A percentile compares a stretch with the other conserved stretches of the same genome.
Conservation (phyloP, 2,113 vertebrate species). For the Oncorhynchus keta region DNA sequence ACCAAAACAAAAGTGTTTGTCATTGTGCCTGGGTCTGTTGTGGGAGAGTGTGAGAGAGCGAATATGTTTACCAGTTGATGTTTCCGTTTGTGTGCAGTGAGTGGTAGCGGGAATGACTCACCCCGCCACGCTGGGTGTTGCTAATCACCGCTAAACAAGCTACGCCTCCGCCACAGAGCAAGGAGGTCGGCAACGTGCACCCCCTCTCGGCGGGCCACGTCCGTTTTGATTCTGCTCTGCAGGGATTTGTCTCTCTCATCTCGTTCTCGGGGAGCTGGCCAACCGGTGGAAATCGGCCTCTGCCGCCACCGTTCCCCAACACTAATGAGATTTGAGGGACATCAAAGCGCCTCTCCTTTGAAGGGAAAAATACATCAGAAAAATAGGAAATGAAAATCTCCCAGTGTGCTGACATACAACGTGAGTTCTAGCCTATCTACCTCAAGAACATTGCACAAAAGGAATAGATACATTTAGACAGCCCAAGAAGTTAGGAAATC, state of each 20-base stretch:
- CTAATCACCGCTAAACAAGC: constrained; percentile 56
- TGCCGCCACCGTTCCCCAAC: constrained; percentile 41
- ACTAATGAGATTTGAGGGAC: constrained; percentile 79
- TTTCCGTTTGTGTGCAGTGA: neutral
- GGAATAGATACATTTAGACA: constrained; percentile 15
- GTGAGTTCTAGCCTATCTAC: constrained; percentile 49
- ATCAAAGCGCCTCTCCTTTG: constrained; percentile 72
- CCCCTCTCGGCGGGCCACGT: constrained; percentile 34
- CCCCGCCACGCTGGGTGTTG: constrained; percentile 24
- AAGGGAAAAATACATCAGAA: constrained; percentile 60
- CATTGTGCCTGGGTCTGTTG: neutral
- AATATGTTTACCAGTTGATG: neutral
- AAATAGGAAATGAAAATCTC: constrained; percentile 72
- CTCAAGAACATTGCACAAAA: constrained; percentile 53
- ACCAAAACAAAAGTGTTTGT: neutral
- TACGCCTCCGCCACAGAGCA: constrained; percentile 25
- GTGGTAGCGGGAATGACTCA: constrained; percentile 11
- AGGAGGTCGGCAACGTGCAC: constrained; percentile 46
- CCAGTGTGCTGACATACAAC: constrained; percentile 47
- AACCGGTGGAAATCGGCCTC: constrained; percentile 59
- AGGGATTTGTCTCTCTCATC: constrained; percentile 63
- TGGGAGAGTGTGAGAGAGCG: neutral
- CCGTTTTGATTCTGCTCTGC: constrained; percentile 54
- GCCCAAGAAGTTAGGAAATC: constrained; percentile 39
- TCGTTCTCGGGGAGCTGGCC: constrained; percentile 31